phyloP scores from a whole-genome alignment of 2,113 vertebrate genomes.

The Cricetomys ansorgei region DNA sequence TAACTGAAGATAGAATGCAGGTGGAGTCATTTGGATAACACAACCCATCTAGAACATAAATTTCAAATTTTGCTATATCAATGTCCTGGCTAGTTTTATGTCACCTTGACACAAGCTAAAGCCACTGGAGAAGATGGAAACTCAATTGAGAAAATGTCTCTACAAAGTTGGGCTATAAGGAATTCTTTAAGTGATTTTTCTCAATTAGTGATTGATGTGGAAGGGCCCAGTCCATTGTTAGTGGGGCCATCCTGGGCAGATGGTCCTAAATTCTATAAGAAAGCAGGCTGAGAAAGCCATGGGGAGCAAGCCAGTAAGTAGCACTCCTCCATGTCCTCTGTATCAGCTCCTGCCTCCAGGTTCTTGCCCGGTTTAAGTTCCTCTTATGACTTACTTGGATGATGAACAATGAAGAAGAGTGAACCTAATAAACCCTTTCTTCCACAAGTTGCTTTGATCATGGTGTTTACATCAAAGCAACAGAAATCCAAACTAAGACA shows the following conservation, averaged over 20 bases:
- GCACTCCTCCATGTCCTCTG: neutral
- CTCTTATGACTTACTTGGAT: neutral
- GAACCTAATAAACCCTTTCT: neutral
- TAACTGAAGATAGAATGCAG: neutral
- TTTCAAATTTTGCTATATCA: neutral
- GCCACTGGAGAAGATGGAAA: no score
- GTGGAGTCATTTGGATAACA: neutral
- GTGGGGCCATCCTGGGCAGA: rapidly evolving
- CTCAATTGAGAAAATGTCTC: neutral
- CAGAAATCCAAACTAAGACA: neutral
- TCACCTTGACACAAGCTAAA: neutral
- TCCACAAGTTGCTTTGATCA: neutral
- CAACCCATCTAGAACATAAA: neutral
- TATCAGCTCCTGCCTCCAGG: neutral
- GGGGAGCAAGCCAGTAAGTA: neutral
- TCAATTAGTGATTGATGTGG: neutral
- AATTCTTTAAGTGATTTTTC: neutral
- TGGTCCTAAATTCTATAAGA: neutral
- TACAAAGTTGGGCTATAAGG: neutral
- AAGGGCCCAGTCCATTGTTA: neutral
- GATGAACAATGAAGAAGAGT: neutral
- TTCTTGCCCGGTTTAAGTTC: neutral
- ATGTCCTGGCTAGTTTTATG: neutral
- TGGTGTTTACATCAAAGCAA: neutral
- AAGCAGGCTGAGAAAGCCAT: neutral